A percentile compares a stretch with the other conserved stretches of the same genome.
These are phyloP conservation scores for Cyphomyrmex costatus DNA, from an alignment of 1,140 invertebrate genomes.

Conservation along the genomic window DNA sequence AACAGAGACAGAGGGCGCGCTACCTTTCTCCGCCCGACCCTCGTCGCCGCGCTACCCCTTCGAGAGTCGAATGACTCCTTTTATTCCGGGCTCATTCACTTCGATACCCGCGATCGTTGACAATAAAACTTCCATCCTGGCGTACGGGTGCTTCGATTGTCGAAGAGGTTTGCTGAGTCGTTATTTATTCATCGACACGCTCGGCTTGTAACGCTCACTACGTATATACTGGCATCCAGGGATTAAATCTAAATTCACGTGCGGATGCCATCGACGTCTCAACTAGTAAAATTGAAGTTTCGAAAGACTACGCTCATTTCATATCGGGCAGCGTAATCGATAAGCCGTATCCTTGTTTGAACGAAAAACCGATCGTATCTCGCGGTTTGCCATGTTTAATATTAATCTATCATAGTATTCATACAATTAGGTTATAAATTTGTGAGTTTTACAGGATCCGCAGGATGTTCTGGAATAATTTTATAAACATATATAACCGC, in stretches of 20 bases:
- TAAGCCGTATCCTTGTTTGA: not conserved
- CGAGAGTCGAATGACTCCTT: slow-evolving; percentile 57
- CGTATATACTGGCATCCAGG: not conserved
- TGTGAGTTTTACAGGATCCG: not conserved
- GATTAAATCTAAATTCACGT: slow-evolving; percentile 55
- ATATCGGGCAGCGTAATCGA: not conserved
- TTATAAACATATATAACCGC: not conserved
- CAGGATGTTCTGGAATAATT: not conserved
- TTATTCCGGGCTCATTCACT: slow-evolving; percentile 77
- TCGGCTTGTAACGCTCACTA: slow-evolving; percentile 48
- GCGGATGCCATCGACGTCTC: slow-evolving; percentile 31
- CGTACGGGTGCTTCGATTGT: slow-evolving; percentile 60
- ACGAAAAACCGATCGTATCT: not conserved
- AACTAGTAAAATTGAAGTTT: slow-evolving; percentile 40
- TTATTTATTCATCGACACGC: slow-evolving; percentile 69
- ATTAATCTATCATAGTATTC: not conserved
- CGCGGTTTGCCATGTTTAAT: not conserved
- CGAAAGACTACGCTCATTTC: not conserved
- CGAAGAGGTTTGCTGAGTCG: slow-evolving; percentile 64
- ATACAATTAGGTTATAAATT: not conserved
- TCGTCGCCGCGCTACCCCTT: slow-evolving; percentile 46
- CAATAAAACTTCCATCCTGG: slow-evolving; percentile 68
- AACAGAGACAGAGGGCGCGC: slow-evolving; percentile 82
- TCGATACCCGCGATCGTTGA: slow-evolving; percentile 70
- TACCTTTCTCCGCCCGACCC: slow-evolving; percentile 58